phyloP scores from a whole-genome alignment of 2,797 vertebrate species.

The Eulemur albifrons region DNA sequence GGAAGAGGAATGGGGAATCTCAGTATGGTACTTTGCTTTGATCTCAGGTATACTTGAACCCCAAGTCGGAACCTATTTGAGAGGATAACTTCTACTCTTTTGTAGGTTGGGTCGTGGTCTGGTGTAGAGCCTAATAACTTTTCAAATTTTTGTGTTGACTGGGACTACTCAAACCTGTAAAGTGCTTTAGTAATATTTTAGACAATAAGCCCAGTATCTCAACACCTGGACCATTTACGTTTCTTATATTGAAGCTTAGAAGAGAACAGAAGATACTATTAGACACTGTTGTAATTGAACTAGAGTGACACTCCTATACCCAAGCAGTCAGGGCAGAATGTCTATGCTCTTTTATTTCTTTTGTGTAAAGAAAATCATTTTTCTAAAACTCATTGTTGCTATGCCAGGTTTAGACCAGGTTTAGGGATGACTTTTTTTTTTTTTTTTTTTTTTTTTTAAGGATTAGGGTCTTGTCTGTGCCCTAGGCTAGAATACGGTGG shows the following conservation, averaged over 20 bases:
- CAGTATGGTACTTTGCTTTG: not conserved
- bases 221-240: not conserved
- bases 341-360: not conserved
- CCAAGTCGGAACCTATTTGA: not conserved
- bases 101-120: not conserved
- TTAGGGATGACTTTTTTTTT: not conserved
- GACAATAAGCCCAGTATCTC: not conserved
- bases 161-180: not conserved
- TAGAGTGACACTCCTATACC: not conserved
- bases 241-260: slow-evolving; percentile 21
- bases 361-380: slow-evolving; percentile 28
- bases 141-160: not conserved
- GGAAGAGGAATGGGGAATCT: not conserved
- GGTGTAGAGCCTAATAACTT: not conserved
- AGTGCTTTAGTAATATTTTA: slow-evolving; percentile 31
- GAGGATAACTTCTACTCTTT: not conserved
- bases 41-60: not conserved
- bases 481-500: not conserved
- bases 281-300: not conserved
- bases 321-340: not conserved
- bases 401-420: not conserved
- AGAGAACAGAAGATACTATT: not conserved
- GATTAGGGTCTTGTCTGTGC: not conserved
- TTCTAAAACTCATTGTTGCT: not conserved
- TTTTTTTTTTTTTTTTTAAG: not conserved